Conservation (phyloP, 30 jellyfish, hydroid and myxozoan species). For the Pseudorhiza aurosa region DNA sequence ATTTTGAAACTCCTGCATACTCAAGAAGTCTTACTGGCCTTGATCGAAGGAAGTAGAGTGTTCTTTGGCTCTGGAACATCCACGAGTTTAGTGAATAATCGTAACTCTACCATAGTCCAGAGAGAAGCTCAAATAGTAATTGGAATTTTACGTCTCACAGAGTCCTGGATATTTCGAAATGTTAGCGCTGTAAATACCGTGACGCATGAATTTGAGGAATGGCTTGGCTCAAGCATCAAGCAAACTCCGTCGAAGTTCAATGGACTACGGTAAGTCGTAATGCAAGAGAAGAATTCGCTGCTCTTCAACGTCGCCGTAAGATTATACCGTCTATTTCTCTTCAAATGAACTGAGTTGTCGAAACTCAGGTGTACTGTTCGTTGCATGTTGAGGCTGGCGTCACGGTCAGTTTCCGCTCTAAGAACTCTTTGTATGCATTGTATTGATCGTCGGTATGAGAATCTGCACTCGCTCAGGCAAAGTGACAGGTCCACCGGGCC, state of each 20-base stretch:
- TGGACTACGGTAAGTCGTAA: constrained; percentile 20
- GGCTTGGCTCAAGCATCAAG: constrained; percentile 9
- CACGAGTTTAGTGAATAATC: too few species aligned
- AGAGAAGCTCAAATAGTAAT: constrained; percentile 39
- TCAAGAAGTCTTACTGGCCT: too few species aligned
- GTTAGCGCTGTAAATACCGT: constrained; percentile 60
- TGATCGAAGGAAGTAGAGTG: too few species aligned
- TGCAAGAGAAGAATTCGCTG: constrained; percentile 16
- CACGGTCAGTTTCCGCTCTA: constrained; percentile 42
- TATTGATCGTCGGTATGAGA: constrained; percentile 28
- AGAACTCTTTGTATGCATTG: constrained; percentile 16
- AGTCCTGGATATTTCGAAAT: constrained; percentile 31
- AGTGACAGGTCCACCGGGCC: constrained; percentile 55
- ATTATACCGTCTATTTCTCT: constrained; percentile 5
- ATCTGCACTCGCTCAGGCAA: constrained; percentile 26
- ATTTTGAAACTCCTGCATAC: too few species aligned
- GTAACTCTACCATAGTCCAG: too few species aligned
- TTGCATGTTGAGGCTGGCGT: neutral
- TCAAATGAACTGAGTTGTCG: neutral
- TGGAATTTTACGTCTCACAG: constrained; percentile 55
- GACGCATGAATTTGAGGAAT: neutral
- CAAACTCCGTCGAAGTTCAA: constrained; percentile 57
- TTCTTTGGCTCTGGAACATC: too few species aligned
- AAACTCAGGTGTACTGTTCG: constrained; percentile 47
- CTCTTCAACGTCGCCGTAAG: constrained; percentile 49